A percentile compares a stretch with the other conserved stretches of the same genome.
Evolutionary conservation across 2,113 vertebrate genomes (phyloP).

Genomic region (Campylorhamphus procurvoides): DNA sequence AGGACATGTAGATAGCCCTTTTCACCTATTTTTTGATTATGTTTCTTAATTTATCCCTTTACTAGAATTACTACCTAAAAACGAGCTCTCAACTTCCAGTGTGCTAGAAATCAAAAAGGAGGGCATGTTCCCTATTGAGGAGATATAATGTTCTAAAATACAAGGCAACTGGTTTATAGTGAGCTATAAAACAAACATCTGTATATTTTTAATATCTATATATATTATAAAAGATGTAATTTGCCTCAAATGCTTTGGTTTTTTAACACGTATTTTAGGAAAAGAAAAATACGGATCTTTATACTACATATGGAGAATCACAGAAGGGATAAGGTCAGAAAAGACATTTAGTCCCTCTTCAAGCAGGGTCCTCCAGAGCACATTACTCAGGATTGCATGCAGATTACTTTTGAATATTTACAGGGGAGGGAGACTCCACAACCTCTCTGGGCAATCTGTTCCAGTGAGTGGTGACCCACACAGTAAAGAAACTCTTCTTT

Average conservation of each 20-base stretch:
- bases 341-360: background rate
- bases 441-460: background rate
- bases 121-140: background rate
- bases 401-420: background rate
- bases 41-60: background rate
- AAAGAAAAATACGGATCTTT: background rate
- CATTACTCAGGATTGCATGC: background rate
- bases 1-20: background rate
- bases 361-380: background rate
- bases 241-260: background rate
- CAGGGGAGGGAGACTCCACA: background rate
- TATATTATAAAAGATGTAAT: background rate
- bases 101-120: background rate
- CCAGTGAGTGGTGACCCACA: background rate
- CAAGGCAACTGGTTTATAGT: background rate
- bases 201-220: background rate
- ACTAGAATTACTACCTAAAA: background rate
- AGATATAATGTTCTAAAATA: background rate
- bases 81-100: background rate
- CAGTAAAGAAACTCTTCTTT: fast-evolving
- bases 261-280: background rate
- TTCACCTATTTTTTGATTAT: background rate
- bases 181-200: background rate
- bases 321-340: background rate
- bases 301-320: background rate